Conservation (phyloP, 1,140 invertebrate species). For the Sipha flava region DNA sequence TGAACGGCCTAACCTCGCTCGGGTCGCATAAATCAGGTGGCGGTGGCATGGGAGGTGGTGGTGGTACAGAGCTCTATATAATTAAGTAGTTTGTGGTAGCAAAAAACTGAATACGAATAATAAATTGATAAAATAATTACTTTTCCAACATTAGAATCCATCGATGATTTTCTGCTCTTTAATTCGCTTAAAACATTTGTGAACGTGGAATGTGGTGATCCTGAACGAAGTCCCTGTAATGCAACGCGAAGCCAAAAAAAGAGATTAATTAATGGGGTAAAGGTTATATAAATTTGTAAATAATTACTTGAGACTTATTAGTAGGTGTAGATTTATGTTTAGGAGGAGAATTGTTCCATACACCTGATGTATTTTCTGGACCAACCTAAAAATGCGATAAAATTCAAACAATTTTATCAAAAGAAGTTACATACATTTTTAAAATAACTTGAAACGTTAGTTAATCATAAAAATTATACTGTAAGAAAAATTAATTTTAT, state of each 20-base stretch:
- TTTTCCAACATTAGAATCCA: constrained; percentile 40
- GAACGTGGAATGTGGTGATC: constrained; percentile 48
- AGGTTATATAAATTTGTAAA: background rate
- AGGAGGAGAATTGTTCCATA: constrained; percentile 20
- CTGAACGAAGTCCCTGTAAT: constrained; percentile 34
- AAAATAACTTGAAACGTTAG: too few relatives aligned
- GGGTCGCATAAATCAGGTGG: constrained; percentile 68
- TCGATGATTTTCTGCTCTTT: constrained; percentile 45
- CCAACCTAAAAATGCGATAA: background rate
- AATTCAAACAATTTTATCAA: background rate
- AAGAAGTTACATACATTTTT: too few relatives aligned
- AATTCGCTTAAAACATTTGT: constrained; percentile 51
- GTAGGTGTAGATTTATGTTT: constrained; percentile 41
- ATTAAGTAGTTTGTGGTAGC: too few relatives aligned
- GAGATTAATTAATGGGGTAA: too few relatives aligned
- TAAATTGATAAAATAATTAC: background rate
- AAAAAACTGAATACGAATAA: too few relatives aligned
- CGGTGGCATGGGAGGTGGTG: constrained; percentile 76
- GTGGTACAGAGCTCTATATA: constrained; percentile 48
- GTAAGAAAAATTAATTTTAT: too few relatives aligned
- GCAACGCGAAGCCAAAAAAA: background rate
- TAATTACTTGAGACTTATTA: constrained; percentile 46
- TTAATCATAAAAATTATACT: too few relatives aligned
- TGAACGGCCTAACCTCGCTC: constrained; percentile 66
- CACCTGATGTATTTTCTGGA: constrained; percentile 28